Percentiles rank a stretch among this genome's conserved stretches.
Conservation (phyloP, 2,797 vertebrate species). For the Gallinago nigripennis region DNA sequence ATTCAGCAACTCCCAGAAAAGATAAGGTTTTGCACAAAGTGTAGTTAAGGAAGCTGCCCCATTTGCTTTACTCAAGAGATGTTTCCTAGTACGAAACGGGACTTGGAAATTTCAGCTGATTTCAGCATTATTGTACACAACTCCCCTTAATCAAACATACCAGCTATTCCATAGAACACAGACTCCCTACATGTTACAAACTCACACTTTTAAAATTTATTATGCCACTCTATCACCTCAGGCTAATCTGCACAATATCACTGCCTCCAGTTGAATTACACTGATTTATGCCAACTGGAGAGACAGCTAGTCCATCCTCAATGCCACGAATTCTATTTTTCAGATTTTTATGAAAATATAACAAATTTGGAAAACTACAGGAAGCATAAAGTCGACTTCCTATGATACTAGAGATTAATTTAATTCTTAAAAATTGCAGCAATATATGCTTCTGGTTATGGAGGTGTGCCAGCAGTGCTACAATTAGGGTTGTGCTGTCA, state of each 20-base stretch:
- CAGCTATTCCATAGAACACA: not conserved
- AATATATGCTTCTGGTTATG: conserved; percentile 22
- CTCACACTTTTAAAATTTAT: not conserved
- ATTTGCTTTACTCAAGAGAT: not conserved
- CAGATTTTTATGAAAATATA: not conserved
- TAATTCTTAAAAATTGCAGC: conserved; percentile 33
- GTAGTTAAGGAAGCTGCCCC: not conserved
- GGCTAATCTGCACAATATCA: not conserved
- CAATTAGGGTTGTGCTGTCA: conserved; percentile 54
- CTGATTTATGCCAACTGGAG: not conserved
- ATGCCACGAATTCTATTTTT: not conserved
- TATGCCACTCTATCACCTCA: not conserved
- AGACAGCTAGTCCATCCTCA: not conserved
- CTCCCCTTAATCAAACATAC: not conserved
- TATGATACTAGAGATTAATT: not conserved
- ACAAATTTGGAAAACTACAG: not conserved
- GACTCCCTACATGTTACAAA: not conserved
- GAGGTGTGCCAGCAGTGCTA: conserved; percentile 20
- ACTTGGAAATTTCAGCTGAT: not conserved
- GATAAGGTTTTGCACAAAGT: not conserved
- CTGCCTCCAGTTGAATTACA: not conserved
- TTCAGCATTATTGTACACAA: not conserved
- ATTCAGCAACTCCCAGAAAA: not conserved
- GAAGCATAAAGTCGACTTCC: not conserved
- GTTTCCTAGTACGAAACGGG: not conserved